Percentiles rank a stretch among this genome's conserved stretches.
Conservation (phyloP, 2,888 invertebrate species). For the Dynastes maya region DNA sequence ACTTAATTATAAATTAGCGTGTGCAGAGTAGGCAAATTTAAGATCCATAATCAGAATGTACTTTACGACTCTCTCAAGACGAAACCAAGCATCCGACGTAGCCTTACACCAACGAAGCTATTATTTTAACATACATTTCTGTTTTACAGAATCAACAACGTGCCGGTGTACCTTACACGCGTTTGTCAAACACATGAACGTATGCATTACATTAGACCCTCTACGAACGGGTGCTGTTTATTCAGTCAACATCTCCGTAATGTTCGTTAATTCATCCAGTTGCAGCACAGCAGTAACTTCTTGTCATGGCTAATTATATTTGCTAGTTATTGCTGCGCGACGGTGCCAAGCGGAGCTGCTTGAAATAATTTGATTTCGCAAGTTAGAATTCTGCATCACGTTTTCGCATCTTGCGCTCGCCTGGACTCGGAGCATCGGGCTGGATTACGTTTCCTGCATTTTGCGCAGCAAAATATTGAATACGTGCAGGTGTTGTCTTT, state of each 20-base stretch:
- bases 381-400: slow-evolving; percentile 37
- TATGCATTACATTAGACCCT: neutral
- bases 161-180: too few species aligned
- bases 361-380: slow-evolving; percentile 25
- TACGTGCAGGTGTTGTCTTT: slow-evolving; percentile 20
- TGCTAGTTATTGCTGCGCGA: neutral
- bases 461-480: slow-evolving; percentile 24
- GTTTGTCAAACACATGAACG: neutral
- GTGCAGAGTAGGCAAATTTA: too few species aligned
- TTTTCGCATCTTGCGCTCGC: slow-evolving; percentile 8
- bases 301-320: slow-evolving; percentile 19
- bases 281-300: neutral
- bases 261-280: slow-evolving; percentile 3
- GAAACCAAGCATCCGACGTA: too few species aligned
- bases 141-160: too few species aligned
- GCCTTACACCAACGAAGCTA: too few species aligned
- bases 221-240: slow-evolving; percentile 6
- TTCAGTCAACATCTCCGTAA: slow-evolving; percentile 22
- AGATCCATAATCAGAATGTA: too few species aligned
- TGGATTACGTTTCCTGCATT: neutral
- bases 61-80: too few species aligned
- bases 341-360: neutral
- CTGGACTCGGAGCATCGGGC: neutral
- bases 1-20: too few species aligned
- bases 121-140: too few species aligned